Evolutionary conservation across 2,888 invertebrate species (phyloP), one percentile per base, ranked within the genome.

Genomic region (Tetranychus piercei): DNA sequence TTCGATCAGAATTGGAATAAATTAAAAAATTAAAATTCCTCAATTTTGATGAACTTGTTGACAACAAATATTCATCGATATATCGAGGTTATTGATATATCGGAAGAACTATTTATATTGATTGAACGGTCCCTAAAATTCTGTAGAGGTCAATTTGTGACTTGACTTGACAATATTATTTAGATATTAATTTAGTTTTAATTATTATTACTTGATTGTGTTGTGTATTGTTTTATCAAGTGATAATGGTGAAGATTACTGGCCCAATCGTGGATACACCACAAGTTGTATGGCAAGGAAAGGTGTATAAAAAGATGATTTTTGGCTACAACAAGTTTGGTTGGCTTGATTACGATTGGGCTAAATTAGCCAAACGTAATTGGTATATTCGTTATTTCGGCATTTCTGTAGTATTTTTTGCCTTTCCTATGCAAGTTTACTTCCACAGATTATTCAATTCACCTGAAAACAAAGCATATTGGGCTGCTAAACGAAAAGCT

Each of bases 401-500:
- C 22, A 8, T 69, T 11, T 69, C 20, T 69, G 1, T 11, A 5
- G 1, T 22, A 11, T 20, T 1, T 69, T 8, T 23, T 23, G 22
- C 7, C 4, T 11, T 69, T 69, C 69, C 69, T 11, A 1, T 69
- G 22, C 22, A 23, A 9, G 0, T 5, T 11, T 69, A 69, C 20
- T 23, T 69, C 34, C 69, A 69, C 20, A 11, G 22, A 23, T 23
- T 69, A 44, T 44, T 72, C 15, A 72, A 72, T 43, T 72, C 72
- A 44, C 34, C 34, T 15, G 72, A 72, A 72, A 45, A 44, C 34
- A 45, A 44, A n/a, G 44, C 45, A 15, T 44, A 20, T 34, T 72
- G 72, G 72, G 72, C 11, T 6, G 45, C 72, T 72, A 72, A 72
- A 20, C 44, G 45, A n/a, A 44, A 45, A 72, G 44, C 45, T 11